A percentile compares a stretch with the other conserved stretches of the same genome.
These are phyloP conservation scores for Laothoe populi DNA, from an alignment of 2,888 invertebrate species.

Conservation along the genomic window DNA sequence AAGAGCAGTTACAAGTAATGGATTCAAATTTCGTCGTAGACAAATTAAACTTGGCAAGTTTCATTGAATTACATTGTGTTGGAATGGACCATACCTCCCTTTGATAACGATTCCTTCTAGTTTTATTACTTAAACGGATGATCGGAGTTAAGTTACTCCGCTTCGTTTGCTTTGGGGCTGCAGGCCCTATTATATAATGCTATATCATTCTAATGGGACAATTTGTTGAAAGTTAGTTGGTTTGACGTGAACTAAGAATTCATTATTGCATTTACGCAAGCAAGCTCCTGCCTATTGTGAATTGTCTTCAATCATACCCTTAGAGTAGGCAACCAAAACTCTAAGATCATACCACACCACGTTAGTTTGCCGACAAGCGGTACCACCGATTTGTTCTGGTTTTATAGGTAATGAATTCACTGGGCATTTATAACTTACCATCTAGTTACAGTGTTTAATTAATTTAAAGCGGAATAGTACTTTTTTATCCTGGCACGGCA, in stretches of 20 bases:
- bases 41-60: conserved; percentile 52
- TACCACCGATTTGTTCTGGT: no score
- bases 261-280: not conserved
- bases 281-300: not conserved
- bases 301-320: not conserved
- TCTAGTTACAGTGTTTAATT: no score
- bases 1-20: conserved; percentile 40
- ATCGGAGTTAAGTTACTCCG: conserved; percentile 23
- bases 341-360: no score
- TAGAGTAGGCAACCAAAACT: no score
- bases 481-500: no score
- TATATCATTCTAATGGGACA: not conserved
- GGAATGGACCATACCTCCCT: conserved; percentile 44
- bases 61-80: conserved; percentile 56
- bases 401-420: no score
- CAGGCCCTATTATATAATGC: not conserved
- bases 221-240: conserved; percentile 1
- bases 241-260: not conserved
- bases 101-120: conserved; percentile 43
- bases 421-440: no score
- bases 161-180: not conserved
- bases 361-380: no score
- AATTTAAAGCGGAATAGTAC: no score
- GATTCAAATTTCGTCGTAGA: conserved; percentile 34
- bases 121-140: conserved; percentile 36